Evolutionary conservation across 1,140 invertebrate species (phyloP), one percentile per base, ranked within the genome.

Genomic region (Tenebrio molitor): DNA sequence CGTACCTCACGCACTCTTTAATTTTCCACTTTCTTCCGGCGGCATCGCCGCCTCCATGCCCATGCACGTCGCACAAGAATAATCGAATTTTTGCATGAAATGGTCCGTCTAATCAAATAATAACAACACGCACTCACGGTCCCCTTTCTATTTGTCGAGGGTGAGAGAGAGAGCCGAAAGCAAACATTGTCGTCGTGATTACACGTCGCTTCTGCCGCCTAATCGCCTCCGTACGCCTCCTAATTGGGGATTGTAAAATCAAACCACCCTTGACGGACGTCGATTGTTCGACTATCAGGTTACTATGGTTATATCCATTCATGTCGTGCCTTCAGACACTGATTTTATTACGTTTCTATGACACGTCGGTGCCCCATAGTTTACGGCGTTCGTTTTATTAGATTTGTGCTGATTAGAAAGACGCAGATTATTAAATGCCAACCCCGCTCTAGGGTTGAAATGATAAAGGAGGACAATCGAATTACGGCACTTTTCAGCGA

Each of bases 201-300:
- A 58, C 12, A 58, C 23, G 23, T 12, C 50, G 44, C 10, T 50
- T 10, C 29, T 4, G 29, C 36, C 5, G n/a, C 50, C 10, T 65
- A 65, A 65, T 65, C 62, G 62, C 62, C 23, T 41, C 33, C 62
- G 39, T 65, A 41, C 36, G 65, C 25, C 65, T 68, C 65, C 39
- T 68, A 68, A 68, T 68, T 68, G 65, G 65, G 65, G 65, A 68
- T 68, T 68, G 65, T 68, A 68, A 68, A 68, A 68, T 68, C 65
- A 68, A 68, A 42, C 39, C 41, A 68, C 65, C 65, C 65, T 68
- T 46, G 36, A 42, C 41, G 41, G 41, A n/a, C 41, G 65, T 68
- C 65, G 41, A 68, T 68, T 68, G 65, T 68, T 44, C 65, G 14
- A 7, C 29, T 68, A 68, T 68, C 42, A 68, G 42, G 65, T 68